A percentile compares a stretch with the other conserved stretches of the same genome.
Evolutionary conservation across 2,113 vertebrate species (phyloP).

Genomic region (Eulemur macaco): DNA sequence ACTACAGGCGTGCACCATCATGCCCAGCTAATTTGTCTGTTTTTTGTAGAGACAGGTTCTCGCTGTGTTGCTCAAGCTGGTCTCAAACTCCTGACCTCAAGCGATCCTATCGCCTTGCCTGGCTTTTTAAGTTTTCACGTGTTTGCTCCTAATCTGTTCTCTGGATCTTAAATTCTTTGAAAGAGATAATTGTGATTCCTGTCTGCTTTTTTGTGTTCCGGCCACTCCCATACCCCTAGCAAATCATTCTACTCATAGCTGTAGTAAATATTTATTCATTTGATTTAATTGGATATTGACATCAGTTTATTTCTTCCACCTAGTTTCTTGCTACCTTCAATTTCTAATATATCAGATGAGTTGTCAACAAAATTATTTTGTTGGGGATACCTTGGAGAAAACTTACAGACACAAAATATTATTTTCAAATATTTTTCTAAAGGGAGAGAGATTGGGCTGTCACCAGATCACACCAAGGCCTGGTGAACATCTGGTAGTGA

Average conservation of each 20-base stretch:
- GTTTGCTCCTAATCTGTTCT: background rate
- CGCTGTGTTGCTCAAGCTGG: too few relatives aligned
- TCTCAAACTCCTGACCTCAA: too few relatives aligned
- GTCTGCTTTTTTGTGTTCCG: background rate
- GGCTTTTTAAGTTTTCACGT: background rate
- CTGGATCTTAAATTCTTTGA: background rate
- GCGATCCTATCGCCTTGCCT: too few relatives aligned
- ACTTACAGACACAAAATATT: background rate
- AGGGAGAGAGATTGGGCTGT: background rate
- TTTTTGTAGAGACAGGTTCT: too few relatives aligned
- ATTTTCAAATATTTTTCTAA: constrained; percentile 24
- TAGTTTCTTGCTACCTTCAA: background rate
- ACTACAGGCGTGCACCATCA: too few relatives aligned
- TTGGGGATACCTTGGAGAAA: background rate
- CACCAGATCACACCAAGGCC: background rate
- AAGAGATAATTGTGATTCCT: background rate
- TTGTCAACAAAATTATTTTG: background rate
- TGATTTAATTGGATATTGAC: background rate
- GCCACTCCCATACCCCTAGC: background rate
- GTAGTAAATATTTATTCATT: background rate
- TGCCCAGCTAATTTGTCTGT: too few relatives aligned
- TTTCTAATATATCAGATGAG: background rate
- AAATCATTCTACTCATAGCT: background rate
- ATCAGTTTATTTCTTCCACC: background rate
- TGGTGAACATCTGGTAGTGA: background rate